These are phyloP conservation scores for Crossaster papposus DNA, from an alignment of 53 echinoderm and acorn worm genomes.

Conservation along the genomic window DNA sequence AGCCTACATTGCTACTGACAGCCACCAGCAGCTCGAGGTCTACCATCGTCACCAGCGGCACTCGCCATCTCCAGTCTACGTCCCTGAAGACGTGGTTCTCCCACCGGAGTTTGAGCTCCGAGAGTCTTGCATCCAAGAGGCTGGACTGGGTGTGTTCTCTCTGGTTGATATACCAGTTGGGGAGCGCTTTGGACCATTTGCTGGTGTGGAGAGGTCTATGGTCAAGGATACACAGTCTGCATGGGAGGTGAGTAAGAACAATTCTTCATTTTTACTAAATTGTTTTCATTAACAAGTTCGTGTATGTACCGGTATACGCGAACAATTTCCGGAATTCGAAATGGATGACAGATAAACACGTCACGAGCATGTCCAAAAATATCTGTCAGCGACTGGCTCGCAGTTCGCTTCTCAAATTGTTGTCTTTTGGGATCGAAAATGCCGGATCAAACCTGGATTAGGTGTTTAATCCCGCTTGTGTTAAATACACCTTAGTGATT, in stretches of 20 bases:
- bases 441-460: not conserved
- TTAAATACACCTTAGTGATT: too few relatives aligned
- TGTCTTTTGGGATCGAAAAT: too few relatives aligned
- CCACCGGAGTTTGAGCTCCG: conserved; percentile 93
- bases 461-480: too few relatives aligned
- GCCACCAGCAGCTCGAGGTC: not conserved
- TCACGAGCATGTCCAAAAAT: too few relatives aligned
- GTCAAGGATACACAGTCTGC: conserved; percentile 78
- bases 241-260: conserved; percentile 77
- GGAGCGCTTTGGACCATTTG: conserved; percentile 74
- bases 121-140: conserved; percentile 73
- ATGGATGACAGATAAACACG: too few relatives aligned
- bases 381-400: too few relatives aligned
- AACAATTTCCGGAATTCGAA: too few relatives aligned
- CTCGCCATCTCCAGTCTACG: conserved; percentile 62
- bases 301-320: too few relatives aligned
- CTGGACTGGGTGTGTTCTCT: conserved; percentile 82
- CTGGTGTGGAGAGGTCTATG: conserved; percentile 62
- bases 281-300: too few relatives aligned
- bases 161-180: conserved; percentile 80
- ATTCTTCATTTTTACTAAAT: not conserved
- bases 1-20: conserved; percentile 18
- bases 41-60: conserved; percentile 26
- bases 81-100: conserved; percentile 85
- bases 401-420: too few relatives aligned